Evolutionary conservation across 2,113 vertebrate genomes (phyloP).

Genomic region (Cololabis saira): DNA sequence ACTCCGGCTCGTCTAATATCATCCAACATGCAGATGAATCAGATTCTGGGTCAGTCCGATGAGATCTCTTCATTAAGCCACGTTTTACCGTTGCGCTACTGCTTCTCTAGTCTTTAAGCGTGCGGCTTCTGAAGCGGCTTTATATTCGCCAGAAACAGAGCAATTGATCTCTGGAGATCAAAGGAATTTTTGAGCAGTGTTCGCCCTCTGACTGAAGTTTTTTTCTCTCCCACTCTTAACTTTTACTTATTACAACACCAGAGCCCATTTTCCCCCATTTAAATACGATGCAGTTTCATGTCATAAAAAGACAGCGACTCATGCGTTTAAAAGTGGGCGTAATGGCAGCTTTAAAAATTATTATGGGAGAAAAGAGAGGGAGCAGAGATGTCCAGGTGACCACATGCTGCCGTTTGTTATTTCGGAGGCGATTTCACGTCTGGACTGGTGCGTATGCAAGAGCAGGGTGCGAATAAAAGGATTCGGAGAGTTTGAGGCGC

Average conservation of each 20-base stretch:
- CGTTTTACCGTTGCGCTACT: conserved; percentile 1
- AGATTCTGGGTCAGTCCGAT: conserved; percentile 20
- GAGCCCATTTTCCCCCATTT: not conserved
- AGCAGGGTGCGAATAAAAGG: conserved; percentile 13
- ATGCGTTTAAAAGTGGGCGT: not conserved
- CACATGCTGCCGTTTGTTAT: not conserved
- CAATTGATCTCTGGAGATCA: conserved; percentile 49
- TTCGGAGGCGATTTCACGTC: conserved; percentile 2
- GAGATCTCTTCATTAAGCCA: conserved; percentile 6
- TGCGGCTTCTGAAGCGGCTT: conserved; percentile 5
- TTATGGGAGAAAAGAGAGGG: not conserved
- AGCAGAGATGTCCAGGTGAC: conserved; percentile 1
- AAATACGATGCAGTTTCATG: not conserved
- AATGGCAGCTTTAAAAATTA: no score
- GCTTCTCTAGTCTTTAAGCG: not conserved
- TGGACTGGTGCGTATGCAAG: not conserved
- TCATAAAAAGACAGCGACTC: not conserved
- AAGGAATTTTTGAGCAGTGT: conserved; percentile 30
- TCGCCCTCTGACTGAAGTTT: not conserved
- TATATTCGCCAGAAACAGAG: conserved; percentile 17
- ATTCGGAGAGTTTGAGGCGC: conserved; percentile 16
- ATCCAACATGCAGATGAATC: conserved; percentile 37
- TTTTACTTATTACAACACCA: conserved; percentile 2
- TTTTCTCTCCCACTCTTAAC: conserved; percentile 21
- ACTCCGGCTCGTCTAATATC: conserved; percentile 42